Evolutionary conservation across 2,797 vertebrate species (phyloP), one percentile per base, ranked within the genome.

Genomic region (Cryptoprocta ferox): DNA sequence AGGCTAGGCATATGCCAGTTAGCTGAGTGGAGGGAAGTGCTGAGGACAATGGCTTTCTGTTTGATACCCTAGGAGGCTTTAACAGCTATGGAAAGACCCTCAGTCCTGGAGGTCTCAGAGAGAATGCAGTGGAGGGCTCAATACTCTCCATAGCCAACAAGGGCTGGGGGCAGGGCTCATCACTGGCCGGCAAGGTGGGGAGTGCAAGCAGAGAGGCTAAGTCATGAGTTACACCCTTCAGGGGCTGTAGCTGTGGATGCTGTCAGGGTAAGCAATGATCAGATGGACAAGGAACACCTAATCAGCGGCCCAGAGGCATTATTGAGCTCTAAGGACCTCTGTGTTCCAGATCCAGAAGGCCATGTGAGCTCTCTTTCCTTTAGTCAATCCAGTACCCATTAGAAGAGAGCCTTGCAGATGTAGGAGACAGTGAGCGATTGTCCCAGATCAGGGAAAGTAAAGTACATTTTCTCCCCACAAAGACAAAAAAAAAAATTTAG

Each of bases 361-460:
- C 28, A 16, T 1, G 0, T 0, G 2, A 73, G 42, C 3, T 32
- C 18, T 14, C 24, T 14, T 24, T 14, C 7, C 39, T 70, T 28
- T 32, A 42, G 80, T 66, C 39, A 78, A 50, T 26, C 21, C 3
- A 21, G 9, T 6, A 18, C 18, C 11, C 56, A 9, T 1, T 21
- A 75, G 5, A 21, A 53, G 8, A 79, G 42, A 91, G 1, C 9
- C 66, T 50, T 59, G 15, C 26, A 30, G 37, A 45, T 50, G 3
- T 3, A 48, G 39, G 56, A 30, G 50, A 87, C 39, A 79, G 24
- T 70, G 56, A 68, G 30, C 2, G 39, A 84, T 73, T 84, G 56
- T 89, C 26, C 26, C 16, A 86, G 21, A 82, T 71, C 73, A 84
- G 37, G 84, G 32, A 88, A 92, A 71, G 26, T 26, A 42, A 92